These are phyloP conservation scores for Potorous gilbertii DNA, from an alignment of 2,797 vertebrate species.

Conservation along the genomic window DNA sequence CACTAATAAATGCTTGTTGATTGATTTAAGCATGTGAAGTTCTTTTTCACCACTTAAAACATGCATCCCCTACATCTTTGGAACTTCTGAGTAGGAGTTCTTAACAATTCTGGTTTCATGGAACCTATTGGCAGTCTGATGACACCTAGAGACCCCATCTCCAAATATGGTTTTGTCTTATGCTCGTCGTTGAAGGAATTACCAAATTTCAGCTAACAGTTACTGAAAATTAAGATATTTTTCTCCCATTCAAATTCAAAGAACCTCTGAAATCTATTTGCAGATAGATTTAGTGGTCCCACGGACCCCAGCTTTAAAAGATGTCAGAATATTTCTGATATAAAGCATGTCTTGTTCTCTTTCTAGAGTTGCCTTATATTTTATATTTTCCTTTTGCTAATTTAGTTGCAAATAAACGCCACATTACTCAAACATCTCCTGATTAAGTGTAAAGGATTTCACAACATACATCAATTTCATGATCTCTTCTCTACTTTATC, in stretches of 20 bases:
- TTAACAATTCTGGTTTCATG: not conserved
- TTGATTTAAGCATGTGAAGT: not conserved
- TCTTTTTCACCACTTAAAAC: not conserved
- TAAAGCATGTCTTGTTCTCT: not conserved
- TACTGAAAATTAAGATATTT: not conserved
- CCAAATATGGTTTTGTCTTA: not conserved
- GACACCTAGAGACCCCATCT: not conserved
- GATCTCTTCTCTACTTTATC: conserved; percentile 26
- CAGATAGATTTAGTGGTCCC: not conserved
- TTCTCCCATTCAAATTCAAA: not conserved
- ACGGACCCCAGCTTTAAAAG: not conserved
- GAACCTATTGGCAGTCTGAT: not conserved
- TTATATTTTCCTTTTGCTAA: conserved; percentile 15
- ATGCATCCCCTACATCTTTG: not conserved
- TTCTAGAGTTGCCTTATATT: not conserved
- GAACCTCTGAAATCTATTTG: not conserved
- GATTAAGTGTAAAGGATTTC: conserved; percentile 3
- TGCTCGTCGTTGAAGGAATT: not conserved
- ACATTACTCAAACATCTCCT: conserved; percentile 39
- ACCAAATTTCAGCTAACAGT: not conserved
- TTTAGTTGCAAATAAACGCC: not conserved
- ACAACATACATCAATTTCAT: not conserved
- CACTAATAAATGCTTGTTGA: not conserved
- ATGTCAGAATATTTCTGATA: not conserved
- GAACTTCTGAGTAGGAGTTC: not conserved